phyloP scores from a whole-genome alignment of 2,113 vertebrate species.

The Poecile atricapillus region DNA sequence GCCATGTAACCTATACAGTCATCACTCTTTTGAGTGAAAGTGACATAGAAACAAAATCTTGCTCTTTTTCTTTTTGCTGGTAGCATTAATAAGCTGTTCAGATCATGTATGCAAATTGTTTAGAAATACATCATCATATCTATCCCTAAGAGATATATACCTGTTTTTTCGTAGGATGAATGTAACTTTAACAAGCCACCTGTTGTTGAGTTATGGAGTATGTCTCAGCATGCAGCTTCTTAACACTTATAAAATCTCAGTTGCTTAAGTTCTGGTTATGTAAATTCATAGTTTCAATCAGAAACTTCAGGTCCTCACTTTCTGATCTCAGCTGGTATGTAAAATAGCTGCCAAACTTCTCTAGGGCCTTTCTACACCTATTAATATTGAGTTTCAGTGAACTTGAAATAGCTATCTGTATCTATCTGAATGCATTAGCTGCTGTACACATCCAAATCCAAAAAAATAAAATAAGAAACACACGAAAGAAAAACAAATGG shows the following conservation, averaged over 20 bases:
- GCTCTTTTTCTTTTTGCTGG: background rate
- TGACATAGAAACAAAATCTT: background rate
- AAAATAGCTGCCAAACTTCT: background rate
- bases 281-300: conserved; percentile 5
- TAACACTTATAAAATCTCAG: conserved; percentile 13
- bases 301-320: background rate
- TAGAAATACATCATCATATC: background rate
- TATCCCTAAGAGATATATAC: background rate
- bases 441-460: background rate
- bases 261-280: conserved; percentile 1
- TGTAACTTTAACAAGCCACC: background rate
- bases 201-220: background rate
- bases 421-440: background rate
- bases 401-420: background rate
- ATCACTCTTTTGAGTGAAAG: background rate
- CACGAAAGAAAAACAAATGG: background rate
- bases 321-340: background rate
- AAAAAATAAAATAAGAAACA: background rate
- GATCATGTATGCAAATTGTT: background rate
- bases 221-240: background rate
- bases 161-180: background rate
- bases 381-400: conserved; percentile 5
- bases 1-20: background rate
- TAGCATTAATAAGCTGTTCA: background rate
- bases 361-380: background rate